These are phyloP conservation scores for Artibeus lituratus DNA, from an alignment of 2,797 vertebrate genomes.

Conservation along the genomic window DNA sequence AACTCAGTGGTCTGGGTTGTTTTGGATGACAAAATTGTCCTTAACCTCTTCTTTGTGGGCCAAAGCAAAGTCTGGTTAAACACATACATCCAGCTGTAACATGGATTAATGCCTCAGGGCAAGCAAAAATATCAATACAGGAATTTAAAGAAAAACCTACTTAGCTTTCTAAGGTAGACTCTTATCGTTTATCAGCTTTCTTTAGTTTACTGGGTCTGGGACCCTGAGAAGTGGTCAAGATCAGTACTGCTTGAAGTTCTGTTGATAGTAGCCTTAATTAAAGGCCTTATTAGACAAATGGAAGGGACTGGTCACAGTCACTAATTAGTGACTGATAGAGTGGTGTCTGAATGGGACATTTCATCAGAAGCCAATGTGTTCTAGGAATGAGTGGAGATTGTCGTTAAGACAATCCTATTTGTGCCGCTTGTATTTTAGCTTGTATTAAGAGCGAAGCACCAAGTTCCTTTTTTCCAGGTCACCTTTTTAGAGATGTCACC, in stretches of 20 bases:
- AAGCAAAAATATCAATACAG: not conserved
- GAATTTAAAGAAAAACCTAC: not conserved
- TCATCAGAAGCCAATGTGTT: not conserved
- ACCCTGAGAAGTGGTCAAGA: not conserved
- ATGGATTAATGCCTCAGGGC: not conserved
- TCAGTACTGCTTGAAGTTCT: not conserved
- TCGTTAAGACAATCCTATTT: not conserved
- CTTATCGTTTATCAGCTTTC: not conserved
- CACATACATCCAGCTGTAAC: not conserved
- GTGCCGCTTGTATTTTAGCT: not conserved
- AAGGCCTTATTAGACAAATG: not conserved
- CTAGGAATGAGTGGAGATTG: not conserved
- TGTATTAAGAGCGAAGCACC: not conserved
- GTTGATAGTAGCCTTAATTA: slow-evolving; percentile 10
- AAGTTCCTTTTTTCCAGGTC: not conserved
- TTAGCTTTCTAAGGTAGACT: not conserved
- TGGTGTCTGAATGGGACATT: not conserved
- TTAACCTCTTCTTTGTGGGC: slow-evolving; percentile 1
- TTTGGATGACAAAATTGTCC: not conserved
- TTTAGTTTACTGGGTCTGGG: not conserved
- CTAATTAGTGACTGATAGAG: not conserved
- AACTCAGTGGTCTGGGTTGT: not conserved
- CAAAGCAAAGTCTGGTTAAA: not conserved
- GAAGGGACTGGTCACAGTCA: not conserved
- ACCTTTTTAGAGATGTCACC: not conserved